These are phyloP conservation scores for Lysiphlebus fabarum DNA, from an alignment of 1,140 invertebrate species.

Conservation along the genomic window DNA sequence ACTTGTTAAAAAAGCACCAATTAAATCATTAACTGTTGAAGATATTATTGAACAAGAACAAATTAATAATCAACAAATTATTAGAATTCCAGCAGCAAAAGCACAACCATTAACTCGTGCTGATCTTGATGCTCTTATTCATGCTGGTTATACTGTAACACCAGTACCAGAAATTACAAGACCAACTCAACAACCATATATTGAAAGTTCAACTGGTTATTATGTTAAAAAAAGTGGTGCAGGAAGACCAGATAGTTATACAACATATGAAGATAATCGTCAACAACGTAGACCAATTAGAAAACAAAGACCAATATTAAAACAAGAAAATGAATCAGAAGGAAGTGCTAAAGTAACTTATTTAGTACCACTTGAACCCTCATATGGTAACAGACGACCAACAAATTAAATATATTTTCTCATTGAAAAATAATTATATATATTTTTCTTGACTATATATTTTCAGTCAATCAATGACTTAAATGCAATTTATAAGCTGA, in stretches of 20 bases:
- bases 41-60: constrained; percentile 45
- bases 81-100: constrained; percentile 39
- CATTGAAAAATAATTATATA: constrained; percentile 21
- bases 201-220: constrained; percentile 37
- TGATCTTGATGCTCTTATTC: constrained; percentile 45
- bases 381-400: constrained; percentile 43
- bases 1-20: constrained; percentile 44
- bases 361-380: constrained; percentile 45
- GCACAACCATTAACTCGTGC: constrained; percentile 42
- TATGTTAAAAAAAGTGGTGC: constrained; percentile 46
- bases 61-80: constrained; percentile 29
- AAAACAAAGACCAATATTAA: constrained; percentile 42
- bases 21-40: constrained; percentile 46
- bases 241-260: constrained; percentile 38
- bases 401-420: constrained; percentile 18
- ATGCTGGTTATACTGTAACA: constrained; percentile 49
- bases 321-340: constrained; percentile 37
- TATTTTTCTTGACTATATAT: not conserved
- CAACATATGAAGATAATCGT: constrained; percentile 39
- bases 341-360: constrained; percentile 48
- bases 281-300: constrained; percentile 40
- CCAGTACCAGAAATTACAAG: constrained; percentile 40
- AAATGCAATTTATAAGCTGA: not conserved
- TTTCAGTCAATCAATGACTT: constrained; percentile 3
- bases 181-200: constrained; percentile 30